Conservation (phyloP, 2,113 vertebrate genomes). For the Cettia cetti region DNA sequence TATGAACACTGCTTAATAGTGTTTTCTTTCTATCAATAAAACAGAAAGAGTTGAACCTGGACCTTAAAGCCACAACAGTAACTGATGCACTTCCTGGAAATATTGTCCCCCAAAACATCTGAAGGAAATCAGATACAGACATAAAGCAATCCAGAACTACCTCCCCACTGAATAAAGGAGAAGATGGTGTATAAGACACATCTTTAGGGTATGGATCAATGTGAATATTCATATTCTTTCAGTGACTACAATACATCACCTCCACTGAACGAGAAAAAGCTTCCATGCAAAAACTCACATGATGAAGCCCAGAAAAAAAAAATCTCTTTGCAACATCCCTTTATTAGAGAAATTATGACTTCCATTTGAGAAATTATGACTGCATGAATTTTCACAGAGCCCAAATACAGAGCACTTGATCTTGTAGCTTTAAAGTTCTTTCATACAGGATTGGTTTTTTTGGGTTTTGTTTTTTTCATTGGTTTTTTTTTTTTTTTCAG, state of each 20-base stretch:
- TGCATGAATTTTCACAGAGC: not conserved
- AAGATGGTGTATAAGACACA: not conserved
- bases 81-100: not conserved
- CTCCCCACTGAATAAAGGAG: not conserved
- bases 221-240: not conserved
- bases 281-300: not conserved
- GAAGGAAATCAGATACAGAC: not conserved
- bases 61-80: not conserved
- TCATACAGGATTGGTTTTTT: not conserved
- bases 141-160: not conserved
- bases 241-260: not conserved
- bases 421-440: constrained; percentile 4
- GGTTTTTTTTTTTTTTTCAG: not conserved
- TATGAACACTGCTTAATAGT: not conserved
- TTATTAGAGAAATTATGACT: not conserved
- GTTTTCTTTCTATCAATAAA: not conserved
- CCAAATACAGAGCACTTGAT: not conserved
- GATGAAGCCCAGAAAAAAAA: not conserved
- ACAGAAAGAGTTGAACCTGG: not conserved
- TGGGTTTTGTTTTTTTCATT: not conserved
- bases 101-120: not conserved
- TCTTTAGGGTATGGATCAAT: not conserved
- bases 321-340: not conserved
- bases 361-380: not conserved
- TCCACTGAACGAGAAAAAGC: not conserved